These are phyloP conservation scores for Neodon shergylaensis DNA, from an alignment of 2,113 vertebrate species.

Conservation along the genomic window DNA sequence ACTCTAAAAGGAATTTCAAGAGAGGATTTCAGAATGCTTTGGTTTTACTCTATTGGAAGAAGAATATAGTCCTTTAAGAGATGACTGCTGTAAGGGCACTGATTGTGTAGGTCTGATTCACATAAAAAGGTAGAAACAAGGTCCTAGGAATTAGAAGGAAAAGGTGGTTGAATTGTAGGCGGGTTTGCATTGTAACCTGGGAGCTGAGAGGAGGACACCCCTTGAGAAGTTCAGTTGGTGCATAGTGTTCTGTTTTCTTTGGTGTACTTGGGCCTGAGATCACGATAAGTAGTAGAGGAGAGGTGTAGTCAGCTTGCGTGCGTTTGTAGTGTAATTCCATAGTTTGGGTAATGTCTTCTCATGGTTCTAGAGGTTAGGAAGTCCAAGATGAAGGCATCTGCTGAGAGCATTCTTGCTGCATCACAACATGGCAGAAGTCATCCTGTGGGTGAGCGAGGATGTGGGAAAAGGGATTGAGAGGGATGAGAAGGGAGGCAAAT, in stretches of 20 bases:
- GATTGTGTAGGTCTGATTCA: neutral
- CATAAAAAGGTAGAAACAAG: neutral
- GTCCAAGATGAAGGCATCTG: neutral
- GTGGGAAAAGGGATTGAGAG: neutral
- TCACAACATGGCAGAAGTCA: neutral
- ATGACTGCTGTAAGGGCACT: neutral
- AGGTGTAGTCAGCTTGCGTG: neutral
- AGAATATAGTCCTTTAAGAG: neutral
- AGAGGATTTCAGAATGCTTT: conserved; percentile 14
- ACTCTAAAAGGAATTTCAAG: neutral
- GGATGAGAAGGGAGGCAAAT: neutral
- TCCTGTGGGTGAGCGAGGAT: neutral
- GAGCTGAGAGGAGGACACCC: neutral
- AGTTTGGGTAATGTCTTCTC: neutral
- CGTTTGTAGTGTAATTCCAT: no score
- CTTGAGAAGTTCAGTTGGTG: neutral
- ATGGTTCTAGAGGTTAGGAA: neutral
- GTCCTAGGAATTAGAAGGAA: neutral
- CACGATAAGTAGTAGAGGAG: neutral
- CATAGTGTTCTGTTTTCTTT: neutral
- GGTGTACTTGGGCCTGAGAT: neutral
- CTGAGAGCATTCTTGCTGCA: neutral
- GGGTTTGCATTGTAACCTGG: neutral
- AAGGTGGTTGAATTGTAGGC: neutral
- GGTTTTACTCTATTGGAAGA: neutral